These are phyloP conservation scores for Phragmatobia fuliginosa DNA, from an alignment of 2,888 invertebrate species.

Conservation along the genomic window DNA sequence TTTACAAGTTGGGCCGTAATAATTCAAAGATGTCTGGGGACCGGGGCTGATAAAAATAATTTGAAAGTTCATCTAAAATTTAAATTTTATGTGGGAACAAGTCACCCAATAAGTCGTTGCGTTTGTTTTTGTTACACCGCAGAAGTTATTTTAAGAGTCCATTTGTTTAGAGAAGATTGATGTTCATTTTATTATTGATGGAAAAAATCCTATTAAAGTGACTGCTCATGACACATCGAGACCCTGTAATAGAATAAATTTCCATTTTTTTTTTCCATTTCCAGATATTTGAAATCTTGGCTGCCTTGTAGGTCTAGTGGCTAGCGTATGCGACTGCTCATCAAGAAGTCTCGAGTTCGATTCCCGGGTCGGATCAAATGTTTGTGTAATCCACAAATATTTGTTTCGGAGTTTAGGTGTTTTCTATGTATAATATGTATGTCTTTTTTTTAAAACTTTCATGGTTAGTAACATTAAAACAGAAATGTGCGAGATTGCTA, in stretches of 20 bases:
- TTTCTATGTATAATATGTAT: too few relatives aligned
- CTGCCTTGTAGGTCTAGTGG: too few relatives aligned
- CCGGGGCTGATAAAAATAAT: conserved; percentile 30
- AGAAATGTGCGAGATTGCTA: too few relatives aligned
- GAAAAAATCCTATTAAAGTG: not conserved
- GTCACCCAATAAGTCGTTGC: not conserved
- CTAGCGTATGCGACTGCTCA: too few relatives aligned
- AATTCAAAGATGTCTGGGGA: conserved; percentile 31
- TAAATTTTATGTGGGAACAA: conserved; percentile 18
- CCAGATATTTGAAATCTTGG: too few relatives aligned
- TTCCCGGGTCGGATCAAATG: too few relatives aligned
- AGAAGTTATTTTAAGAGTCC: not conserved
- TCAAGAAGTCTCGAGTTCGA: too few relatives aligned
- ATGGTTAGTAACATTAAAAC: too few relatives aligned
- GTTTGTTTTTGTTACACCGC: not conserved
- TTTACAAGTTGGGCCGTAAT: conserved; percentile 29
- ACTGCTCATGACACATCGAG: not conserved
- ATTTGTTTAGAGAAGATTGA: not conserved
- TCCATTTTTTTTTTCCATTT: too few relatives aligned
- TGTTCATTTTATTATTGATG: not conserved
- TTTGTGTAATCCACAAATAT: too few relatives aligned
- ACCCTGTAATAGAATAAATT: not conserved
- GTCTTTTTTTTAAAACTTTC: too few relatives aligned
- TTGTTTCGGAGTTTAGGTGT: too few relatives aligned
- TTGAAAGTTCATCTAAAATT: conserved; percentile 27